Evolutionary conservation across 2,888 invertebrate genomes (phyloP).

Genomic region (Papilio elwesi): DNA sequence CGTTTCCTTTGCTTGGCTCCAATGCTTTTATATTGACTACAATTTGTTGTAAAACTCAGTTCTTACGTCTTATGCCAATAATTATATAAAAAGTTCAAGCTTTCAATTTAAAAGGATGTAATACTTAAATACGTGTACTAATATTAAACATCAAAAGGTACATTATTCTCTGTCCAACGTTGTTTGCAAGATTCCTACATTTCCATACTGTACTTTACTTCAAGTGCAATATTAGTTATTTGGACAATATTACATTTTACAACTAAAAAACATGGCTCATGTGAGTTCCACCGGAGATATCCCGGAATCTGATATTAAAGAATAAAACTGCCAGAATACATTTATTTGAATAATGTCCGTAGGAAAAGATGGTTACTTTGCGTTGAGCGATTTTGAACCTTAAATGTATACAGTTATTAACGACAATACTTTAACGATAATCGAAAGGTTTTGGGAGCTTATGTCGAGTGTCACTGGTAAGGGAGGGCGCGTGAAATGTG

Average conservation of each 20-base stretch:
- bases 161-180: too few relatives aligned
- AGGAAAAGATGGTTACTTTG: constrained; percentile 43
- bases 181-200: too few relatives aligned
- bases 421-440: constrained; percentile 19
- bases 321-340: constrained; percentile 77
- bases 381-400: constrained; percentile 27
- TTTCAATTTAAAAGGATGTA: too few relatives aligned
- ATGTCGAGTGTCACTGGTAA: constrained; percentile 42
- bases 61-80: too few relatives aligned
- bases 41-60: too few relatives aligned
- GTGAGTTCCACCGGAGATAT: constrained; percentile 4
- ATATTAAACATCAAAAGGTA: too few relatives aligned
- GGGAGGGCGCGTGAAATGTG: constrained; percentile 40
- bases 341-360: constrained; percentile 72
- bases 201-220: too few relatives aligned
- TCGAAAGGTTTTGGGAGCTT: constrained; percentile 44
- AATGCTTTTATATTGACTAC: too few relatives aligned
- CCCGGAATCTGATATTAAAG: constrained; percentile 57
- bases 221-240: too few relatives aligned
- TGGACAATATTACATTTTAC: background rate
- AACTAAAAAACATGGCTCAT: constrained; percentile 20
- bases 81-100: too few relatives aligned
- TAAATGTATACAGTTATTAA: background rate
- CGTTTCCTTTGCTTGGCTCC: too few relatives aligned
- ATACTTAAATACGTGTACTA: too few relatives aligned